A percentile compares a stretch with the other conserved stretches of the same genome.
phyloP scores from a whole-genome alignment of 1,140 invertebrate species.

The Solenopsis fugax region DNA sequence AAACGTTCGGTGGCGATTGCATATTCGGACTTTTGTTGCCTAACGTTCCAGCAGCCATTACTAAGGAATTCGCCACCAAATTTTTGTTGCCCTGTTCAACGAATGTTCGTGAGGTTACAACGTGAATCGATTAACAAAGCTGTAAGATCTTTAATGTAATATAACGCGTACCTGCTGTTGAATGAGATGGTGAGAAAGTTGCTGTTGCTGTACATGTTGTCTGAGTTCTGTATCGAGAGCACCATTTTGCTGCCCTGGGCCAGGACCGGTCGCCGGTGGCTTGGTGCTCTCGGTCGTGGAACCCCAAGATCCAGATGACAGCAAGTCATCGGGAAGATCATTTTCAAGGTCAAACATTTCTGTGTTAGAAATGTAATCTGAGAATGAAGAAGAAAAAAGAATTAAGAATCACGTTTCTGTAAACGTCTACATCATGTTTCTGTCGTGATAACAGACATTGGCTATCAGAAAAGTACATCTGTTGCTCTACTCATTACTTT shows the following conservation, averaged over 20 bases:
- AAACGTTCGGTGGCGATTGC: constrained; percentile 93
- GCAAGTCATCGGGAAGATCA: constrained; percentile 96
- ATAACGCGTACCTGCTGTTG: constrained; percentile 86
- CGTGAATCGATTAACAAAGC: background rate
- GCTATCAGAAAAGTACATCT: constrained; percentile 69
- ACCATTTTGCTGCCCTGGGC: constrained; percentile 92
- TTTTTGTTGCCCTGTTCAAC: constrained; percentile 90
- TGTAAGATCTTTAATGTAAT: background rate
- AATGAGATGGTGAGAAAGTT: constrained; percentile 89
- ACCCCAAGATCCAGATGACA: constrained; percentile 91
- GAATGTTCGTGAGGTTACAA: constrained; percentile 16
- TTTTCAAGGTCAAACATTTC: constrained; percentile 96
- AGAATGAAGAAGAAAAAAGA: constrained; percentile 68
- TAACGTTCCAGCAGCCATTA: constrained; percentile 90
- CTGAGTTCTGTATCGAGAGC: constrained; percentile 88
- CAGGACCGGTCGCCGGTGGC: constrained; percentile 92
- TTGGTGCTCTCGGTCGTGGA: constrained; percentile 88
- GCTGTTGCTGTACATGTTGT: constrained; percentile 88
- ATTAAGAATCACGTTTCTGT: background rate
- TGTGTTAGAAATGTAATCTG: constrained; percentile 90
- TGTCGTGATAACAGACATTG: constrained; percentile 54
- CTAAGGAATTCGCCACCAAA: constrained; percentile 90
- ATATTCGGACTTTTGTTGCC: constrained; percentile 93
- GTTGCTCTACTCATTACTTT: background rate
- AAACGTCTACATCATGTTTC: background rate